Evolutionary conservation across 64 coral and sea anemone genomes (phyloP).

Genomic region (Montipora capricornis): DNA sequence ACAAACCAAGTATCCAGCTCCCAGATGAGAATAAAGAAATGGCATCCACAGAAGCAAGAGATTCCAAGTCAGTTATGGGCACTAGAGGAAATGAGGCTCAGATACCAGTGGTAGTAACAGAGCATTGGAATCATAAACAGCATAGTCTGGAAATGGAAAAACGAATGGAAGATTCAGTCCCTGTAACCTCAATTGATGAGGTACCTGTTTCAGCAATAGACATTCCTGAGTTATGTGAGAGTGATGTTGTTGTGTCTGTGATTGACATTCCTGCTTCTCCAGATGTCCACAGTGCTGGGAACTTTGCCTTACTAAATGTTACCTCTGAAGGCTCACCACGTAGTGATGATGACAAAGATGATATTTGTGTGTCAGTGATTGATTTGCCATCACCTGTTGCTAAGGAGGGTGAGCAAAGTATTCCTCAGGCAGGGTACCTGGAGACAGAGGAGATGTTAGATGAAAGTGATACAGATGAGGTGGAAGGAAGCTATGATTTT

Average conservation of each 20-base stretch:
- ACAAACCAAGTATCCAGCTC: slow-evolving; percentile 18
- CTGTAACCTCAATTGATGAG: slow-evolving; percentile 51
- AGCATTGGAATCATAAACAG: slow-evolving; percentile 46
- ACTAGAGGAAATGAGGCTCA: not conserved
- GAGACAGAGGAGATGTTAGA: slow-evolving; percentile 38
- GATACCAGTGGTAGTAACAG: not conserved
- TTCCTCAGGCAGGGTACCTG: slow-evolving; percentile 15
- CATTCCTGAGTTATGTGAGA: slow-evolving; percentile 68
- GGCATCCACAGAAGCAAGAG: not conserved
- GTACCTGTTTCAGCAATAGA: slow-evolving; percentile 86
- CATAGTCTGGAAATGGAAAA: not conserved
- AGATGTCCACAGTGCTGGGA: slow-evolving; percentile 20
- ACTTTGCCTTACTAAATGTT: slow-evolving; percentile 14
- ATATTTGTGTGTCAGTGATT: slow-evolving; percentile 61
- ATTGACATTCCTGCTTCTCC: slow-evolving; percentile 65
- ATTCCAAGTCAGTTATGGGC: not conserved
- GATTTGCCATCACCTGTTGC: slow-evolving; percentile 27
- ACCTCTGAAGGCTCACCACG: not conserved
- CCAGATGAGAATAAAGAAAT: not conserved
- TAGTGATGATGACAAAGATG: slow-evolving; percentile 63
- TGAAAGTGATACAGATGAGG: slow-evolving; percentile 67
- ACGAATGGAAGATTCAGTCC: not conserved
- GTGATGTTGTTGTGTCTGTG: slow-evolving; percentile 65
- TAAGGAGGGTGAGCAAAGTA: not conserved
- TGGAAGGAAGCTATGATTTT: slow-evolving; percentile 87